Percentiles rank a stretch among this genome's conserved stretches.
These are phyloP conservation scores for Macrostomum lignano DNA, from an alignment of 1,140 invertebrate genomes.

Conservation along the genomic window DNA sequence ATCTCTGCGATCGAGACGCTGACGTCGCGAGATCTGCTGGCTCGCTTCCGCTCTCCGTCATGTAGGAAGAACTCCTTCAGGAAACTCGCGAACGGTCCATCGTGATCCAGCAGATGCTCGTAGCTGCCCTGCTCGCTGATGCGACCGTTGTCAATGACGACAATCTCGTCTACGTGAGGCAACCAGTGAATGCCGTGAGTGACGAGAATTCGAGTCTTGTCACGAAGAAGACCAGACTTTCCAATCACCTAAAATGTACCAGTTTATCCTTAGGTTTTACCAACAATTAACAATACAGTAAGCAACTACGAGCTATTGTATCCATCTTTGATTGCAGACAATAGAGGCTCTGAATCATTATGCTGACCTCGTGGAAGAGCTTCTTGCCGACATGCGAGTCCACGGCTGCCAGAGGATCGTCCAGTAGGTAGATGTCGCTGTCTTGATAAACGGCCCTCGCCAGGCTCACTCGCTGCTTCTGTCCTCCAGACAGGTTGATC, in stretches of 20 bases:
- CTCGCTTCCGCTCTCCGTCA: no score
- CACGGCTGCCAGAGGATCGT: constrained; percentile 30
- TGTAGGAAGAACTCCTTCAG: no score
- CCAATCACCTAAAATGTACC: constrained; percentile 10
- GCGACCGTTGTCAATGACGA: constrained; percentile 18
- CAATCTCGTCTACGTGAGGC: constrained; percentile 19
- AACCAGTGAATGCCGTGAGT: constrained; percentile 24
- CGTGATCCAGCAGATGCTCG: not conserved
- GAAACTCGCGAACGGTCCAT: no score
- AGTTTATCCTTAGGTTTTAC: no score
- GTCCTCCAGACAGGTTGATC: constrained; percentile 42
- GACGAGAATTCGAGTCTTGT: constrained; percentile 17
- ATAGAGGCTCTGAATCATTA: no score
- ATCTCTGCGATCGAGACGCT: no score
- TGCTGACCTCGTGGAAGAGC: constrained; percentile 11
- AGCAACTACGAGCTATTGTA: no score
- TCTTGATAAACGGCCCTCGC: constrained; percentile 45
- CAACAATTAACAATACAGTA: no score
- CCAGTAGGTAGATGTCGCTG: constrained; percentile 40
- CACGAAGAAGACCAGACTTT: constrained; percentile 1
- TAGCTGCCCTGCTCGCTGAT: constrained; percentile 25
- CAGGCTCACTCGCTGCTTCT: constrained; percentile 45
- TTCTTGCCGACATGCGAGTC: constrained; percentile 21
- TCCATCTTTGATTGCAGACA: no score
- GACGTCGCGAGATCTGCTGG: no score